phyloP scores from a whole-genome alignment of 1,140 invertebrate species.

The Drosophila ohnishii region DNA sequence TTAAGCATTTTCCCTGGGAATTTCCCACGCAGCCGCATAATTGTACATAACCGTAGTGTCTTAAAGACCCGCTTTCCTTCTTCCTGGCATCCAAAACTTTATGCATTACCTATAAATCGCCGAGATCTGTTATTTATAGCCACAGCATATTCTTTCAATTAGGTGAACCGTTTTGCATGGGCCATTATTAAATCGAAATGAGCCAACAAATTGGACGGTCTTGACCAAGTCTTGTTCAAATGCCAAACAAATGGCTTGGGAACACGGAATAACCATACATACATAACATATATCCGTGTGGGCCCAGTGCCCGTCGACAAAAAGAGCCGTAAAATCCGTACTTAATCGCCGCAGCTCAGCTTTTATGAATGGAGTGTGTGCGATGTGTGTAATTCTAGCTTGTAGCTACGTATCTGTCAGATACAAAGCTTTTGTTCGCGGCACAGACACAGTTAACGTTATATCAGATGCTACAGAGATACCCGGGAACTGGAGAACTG shows the following conservation, averaged over 20 bases:
- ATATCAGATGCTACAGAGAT: slow-evolving; percentile 62
- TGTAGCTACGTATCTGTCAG: slow-evolving; percentile 25
- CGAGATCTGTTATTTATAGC: slow-evolving; percentile 31
- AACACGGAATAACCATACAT: slow-evolving; percentile 25
- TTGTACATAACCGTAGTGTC: not conserved
- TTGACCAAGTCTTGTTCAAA: slow-evolving; percentile 35
- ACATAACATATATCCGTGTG: not conserved
- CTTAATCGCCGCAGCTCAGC: slow-evolving; percentile 44
- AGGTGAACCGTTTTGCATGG: slow-evolving; percentile 51
- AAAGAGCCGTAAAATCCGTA: slow-evolving; percentile 32
- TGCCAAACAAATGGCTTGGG: slow-evolving; percentile 42
- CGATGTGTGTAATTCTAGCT: slow-evolving; percentile 43
- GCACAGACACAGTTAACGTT: slow-evolving; percentile 68
- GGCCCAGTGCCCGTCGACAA: slow-evolving; percentile 5
- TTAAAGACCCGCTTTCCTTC: slow-evolving; percentile 8
- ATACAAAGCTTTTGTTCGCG: slow-evolving; percentile 37
- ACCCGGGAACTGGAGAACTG: slow-evolving; percentile 32
- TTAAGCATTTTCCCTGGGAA: not conserved
- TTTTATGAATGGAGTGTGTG: slow-evolving; percentile 62
- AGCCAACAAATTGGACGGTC: slow-evolving; percentile 46
- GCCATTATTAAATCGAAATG: slow-evolving; percentile 49
- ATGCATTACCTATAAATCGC: not conserved
- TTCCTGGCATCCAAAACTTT: slow-evolving; percentile 1
- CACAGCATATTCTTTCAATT: slow-evolving; percentile 51
- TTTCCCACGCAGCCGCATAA: slow-evolving; percentile 4